phyloP scores from a whole-genome alignment of 2,888 invertebrate genomes.

The Agrotis puta region DNA sequence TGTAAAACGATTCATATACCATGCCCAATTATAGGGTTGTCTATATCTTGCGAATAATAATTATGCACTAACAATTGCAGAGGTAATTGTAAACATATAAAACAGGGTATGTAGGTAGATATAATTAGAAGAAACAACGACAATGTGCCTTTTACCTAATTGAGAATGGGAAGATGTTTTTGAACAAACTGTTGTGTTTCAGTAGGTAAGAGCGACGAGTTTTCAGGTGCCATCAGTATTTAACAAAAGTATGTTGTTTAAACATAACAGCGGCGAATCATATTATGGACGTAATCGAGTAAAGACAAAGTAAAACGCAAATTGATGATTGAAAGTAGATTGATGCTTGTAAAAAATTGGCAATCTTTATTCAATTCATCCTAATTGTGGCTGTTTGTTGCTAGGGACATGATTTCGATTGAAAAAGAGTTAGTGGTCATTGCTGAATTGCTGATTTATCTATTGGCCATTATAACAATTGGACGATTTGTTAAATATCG shows the following conservation, averaged over 20 bases:
- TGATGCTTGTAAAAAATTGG: not conserved
- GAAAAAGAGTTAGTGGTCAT: slow-evolving; percentile 46
- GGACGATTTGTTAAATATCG: slow-evolving; percentile 38
- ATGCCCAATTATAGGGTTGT: too few species aligned
- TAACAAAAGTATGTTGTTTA: not conserved
- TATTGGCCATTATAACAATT: slow-evolving; percentile 50
- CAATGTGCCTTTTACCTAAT: not conserved
- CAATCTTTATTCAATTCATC: slow-evolving; percentile 29
- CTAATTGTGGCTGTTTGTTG: slow-evolving; percentile 11
- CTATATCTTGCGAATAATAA: not conserved
- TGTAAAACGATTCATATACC: not conserved
- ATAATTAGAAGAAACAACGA: not conserved
- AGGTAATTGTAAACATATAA: too few species aligned
- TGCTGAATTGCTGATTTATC: slow-evolving; percentile 53
- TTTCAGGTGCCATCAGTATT: not conserved
- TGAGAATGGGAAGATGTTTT: not conserved
- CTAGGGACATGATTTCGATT: slow-evolving; percentile 38
- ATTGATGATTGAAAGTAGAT: not conserved
- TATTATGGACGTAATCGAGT: not conserved
- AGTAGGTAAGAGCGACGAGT: not conserved
- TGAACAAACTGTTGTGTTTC: not conserved
- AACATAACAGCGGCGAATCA: not conserved
- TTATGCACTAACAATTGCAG: not conserved
- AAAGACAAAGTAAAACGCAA: not conserved
- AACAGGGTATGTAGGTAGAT: not conserved